A percentile compares a stretch with the other conserved stretches of the same genome.
Conservation (phyloP, 2,113 vertebrate species). For the Rafetus swinhoei region DNA sequence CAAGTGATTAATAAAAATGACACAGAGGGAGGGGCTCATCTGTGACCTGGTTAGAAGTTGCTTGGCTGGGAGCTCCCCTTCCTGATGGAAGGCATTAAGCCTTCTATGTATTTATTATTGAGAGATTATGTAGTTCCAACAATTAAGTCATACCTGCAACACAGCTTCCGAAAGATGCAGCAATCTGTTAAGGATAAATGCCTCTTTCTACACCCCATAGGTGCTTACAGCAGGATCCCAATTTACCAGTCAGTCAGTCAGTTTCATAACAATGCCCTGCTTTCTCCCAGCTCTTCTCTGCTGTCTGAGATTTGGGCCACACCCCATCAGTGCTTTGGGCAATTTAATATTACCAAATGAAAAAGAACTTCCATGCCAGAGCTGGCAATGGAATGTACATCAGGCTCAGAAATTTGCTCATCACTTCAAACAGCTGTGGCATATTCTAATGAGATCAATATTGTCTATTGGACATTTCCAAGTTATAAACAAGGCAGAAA, state of each 20-base stretch:
- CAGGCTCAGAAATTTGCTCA: not conserved
- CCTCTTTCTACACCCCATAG: not conserved
- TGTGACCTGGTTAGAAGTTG: constrained; percentile 66
- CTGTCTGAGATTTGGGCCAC: not conserved
- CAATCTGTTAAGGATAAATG: not conserved
- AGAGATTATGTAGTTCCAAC: not conserved
- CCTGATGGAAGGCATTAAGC: constrained; percentile 39
- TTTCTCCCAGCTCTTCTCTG: constrained; percentile 8
- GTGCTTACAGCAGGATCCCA: constrained; percentile 6
- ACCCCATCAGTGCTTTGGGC: not conserved
- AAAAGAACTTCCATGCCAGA: accelerated
- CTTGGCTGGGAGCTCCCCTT: constrained; percentile 46
- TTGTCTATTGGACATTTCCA: not conserved
- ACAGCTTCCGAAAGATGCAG: constrained; percentile 29
- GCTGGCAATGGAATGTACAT: accelerated
- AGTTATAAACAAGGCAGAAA: not conserved
- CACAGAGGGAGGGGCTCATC: constrained; percentile 74
- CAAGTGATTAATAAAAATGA: constrained; percentile 78
- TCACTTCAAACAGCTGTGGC: not conserved
- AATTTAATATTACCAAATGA: not conserved
- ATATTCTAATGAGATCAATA: not conserved
- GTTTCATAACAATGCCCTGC: constrained; percentile 12
- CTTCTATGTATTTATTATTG: constrained; percentile 38
- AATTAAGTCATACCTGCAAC: constrained; percentile 68
- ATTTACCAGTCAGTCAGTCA: not conserved